These are phyloP conservation scores for Hipposideros armiger DNA, from an alignment of 2,113 vertebrate genomes.

Conservation along the genomic window DNA sequence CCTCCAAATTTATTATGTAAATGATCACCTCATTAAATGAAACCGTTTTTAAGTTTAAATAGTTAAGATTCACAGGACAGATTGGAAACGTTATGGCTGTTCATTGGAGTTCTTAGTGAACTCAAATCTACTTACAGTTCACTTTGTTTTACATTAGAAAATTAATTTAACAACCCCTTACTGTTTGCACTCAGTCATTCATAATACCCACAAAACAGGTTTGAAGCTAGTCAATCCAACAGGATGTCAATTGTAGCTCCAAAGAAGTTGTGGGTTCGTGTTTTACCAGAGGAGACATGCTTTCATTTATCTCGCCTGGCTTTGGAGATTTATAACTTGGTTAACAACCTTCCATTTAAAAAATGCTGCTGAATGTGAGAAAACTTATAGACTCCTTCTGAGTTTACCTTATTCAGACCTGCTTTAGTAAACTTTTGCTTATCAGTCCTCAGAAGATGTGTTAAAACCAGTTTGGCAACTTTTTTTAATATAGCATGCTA, in stretches of 20 bases:
- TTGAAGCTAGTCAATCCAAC: constrained; percentile 78
- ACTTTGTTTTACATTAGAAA: constrained; percentile 18
- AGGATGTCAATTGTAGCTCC: constrained; percentile 81
- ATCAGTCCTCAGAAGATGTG: constrained; percentile 89
- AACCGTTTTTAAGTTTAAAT: constrained; percentile 71
- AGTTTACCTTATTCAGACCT: constrained; percentile 80
- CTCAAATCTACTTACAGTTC: constrained; percentile 51
- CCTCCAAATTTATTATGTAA: constrained; percentile 67
- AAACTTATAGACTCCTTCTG: constrained; percentile 62
- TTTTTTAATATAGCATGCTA: constrained; percentile 86
- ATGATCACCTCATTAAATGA: constrained; percentile 69
- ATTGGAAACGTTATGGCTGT: neutral
- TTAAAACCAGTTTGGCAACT: constrained; percentile 90
- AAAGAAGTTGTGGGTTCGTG: constrained; percentile 43
- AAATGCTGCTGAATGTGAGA: constrained; percentile 44
- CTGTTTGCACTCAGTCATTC: constrained; percentile 80
- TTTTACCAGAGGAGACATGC: constrained; percentile 46
- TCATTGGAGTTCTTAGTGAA: constrained; percentile 65
- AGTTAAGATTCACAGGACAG: constrained; percentile 71
- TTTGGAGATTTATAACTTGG: constrained; percentile 28
- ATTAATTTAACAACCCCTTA: constrained; percentile 75
- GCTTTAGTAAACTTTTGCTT: constrained; percentile 86
- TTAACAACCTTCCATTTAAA: neutral
- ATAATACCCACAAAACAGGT: constrained; percentile 84
- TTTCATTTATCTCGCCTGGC: neutral